Conservation (phyloP, 2,113 vertebrate genomes). For the Seriola aureovittata region DNA sequence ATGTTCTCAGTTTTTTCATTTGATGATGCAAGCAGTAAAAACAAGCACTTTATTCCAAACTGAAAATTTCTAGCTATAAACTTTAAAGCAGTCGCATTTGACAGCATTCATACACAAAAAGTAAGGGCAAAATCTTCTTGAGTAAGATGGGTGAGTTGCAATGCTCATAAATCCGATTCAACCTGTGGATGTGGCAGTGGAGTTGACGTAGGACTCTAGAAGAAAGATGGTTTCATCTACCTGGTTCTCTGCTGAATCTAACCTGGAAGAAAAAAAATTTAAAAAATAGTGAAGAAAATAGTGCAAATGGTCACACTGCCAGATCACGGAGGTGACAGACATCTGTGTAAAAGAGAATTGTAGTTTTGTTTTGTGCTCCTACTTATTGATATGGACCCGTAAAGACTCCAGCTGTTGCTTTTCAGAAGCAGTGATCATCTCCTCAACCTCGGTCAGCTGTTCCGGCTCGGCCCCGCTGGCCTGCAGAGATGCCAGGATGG, state of each 20-base stretch:
- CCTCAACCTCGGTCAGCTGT: conserved; percentile 95
- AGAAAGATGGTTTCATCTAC: conserved; percentile 95
- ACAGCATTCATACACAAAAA: conserved; percentile 7
- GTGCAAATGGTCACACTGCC: not conserved
- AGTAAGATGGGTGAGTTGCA: not conserved
- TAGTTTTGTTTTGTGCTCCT: conserved; percentile 32
- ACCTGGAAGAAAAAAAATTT: conserved; percentile 76
- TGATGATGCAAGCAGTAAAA: conserved; percentile 27
- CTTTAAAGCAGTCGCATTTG: conserved; percentile 44
- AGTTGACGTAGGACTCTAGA: conserved; percentile 88
- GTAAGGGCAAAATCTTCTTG: not conserved
- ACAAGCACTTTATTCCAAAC: conserved; percentile 17
- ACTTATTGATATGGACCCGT: conserved; percentile 95
- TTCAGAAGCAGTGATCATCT: conserved; percentile 95
- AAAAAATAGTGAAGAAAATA: not conserved
- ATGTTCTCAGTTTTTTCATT: conserved; percentile 37
- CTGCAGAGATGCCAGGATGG: conserved; percentile 95
- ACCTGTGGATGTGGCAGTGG: conserved; percentile 58
- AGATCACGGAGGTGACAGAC: not conserved
- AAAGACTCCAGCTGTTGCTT: conserved; percentile 92
- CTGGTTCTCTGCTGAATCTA: conserved; percentile 94
- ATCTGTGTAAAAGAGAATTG: not conserved
- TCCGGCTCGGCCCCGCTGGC: conserved; percentile 89
- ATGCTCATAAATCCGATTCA: conserved; percentile 24
- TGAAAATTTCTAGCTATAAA: conserved; percentile 34